Conservation (phyloP, 2,888 invertebrate species). For the Taphrorychus bicolor region DNA sequence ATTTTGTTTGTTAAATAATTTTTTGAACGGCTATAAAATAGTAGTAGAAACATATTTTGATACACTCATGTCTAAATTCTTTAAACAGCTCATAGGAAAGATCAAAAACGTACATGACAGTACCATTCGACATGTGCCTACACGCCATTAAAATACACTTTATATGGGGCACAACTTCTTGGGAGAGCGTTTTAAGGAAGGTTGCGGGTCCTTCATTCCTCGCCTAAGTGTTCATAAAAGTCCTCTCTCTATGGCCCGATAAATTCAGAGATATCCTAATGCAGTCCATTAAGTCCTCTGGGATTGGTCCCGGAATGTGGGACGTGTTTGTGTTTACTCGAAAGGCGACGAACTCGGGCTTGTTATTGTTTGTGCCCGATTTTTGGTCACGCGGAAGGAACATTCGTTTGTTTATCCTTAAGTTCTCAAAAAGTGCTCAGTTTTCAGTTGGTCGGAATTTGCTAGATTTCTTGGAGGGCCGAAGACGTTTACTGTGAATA, state of each 20-base stretch:
- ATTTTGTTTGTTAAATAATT: no score
- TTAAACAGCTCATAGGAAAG: no score
- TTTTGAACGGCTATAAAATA: no score
- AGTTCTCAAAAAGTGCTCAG: no score
- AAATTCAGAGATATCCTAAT: constrained; percentile 35
- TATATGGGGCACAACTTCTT: neutral
- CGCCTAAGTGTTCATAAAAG: constrained; percentile 19
- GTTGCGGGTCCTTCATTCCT: neutral
- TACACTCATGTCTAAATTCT: no score
- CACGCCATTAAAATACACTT: neutral
- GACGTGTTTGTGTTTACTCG: constrained; percentile 29
- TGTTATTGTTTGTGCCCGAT: constrained; percentile 28
- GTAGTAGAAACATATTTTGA: no score
- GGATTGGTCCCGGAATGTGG: constrained; percentile 30
- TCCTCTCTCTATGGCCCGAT: constrained; percentile 25
- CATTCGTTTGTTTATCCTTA: no score
- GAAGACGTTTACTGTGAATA: no score
- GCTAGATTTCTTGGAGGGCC: no score
- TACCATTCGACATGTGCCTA: neutral
- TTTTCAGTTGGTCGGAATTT: no score
- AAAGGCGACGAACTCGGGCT: constrained; percentile 23
- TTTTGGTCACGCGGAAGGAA: constrained; percentile 22
- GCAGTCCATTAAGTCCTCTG: constrained; percentile 33
- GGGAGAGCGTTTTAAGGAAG: neutral
- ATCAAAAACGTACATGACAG: no score